Evolutionary conservation across 2,113 vertebrate genomes (phyloP), one percentile per base, ranked within the genome.

Genomic region (Probosciger aterrimus): DNA sequence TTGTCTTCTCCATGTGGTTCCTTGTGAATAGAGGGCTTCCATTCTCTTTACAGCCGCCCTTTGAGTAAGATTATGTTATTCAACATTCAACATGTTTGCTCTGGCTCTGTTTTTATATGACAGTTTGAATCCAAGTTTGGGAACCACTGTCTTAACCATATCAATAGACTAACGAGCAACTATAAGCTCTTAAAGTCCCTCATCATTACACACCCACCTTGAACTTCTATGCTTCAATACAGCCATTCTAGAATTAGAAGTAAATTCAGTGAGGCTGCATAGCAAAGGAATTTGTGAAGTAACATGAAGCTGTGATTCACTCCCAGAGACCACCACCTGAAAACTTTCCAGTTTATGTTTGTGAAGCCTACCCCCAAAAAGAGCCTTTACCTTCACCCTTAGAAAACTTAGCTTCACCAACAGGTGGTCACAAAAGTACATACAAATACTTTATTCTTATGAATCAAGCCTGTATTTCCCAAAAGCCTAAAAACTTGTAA

Each of bases 1-100:
- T 52, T 31, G 25, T 27, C 35, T 57, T 35, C 39, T 74, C 33
- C 2, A 0, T 1, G 1, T 18, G 20, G 12, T 4, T 69, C 22
- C 35, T 12, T 16, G 7, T 10, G 46, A 67, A 76, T 18, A 35
- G 5, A 76, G 62, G 12, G 41, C 19, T n/a, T 43, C 19, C 5
- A 2, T 31, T 11, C 17, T 31, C 46, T 60, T 50, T 46, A 13
- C 24, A 57, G 10, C 19, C 5, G 2, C 6, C 9, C 5, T 57
- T 52, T 14, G 35, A 46, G 41, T 19, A 74, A 22, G 8, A 79
- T 52, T 9, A 27, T 10, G 6, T 44, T 59, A 70, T 2, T 39
- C 39, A 75, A 31, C 19, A 52, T 24, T 53, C 47, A 76, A 28
- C 3, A 5, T 15, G 12, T 11, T 50, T 84, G 31, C n/a, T 59